Evolutionary conservation across 2,888 invertebrate species (phyloP).

Genomic region (Coelinius sp.): DNA sequence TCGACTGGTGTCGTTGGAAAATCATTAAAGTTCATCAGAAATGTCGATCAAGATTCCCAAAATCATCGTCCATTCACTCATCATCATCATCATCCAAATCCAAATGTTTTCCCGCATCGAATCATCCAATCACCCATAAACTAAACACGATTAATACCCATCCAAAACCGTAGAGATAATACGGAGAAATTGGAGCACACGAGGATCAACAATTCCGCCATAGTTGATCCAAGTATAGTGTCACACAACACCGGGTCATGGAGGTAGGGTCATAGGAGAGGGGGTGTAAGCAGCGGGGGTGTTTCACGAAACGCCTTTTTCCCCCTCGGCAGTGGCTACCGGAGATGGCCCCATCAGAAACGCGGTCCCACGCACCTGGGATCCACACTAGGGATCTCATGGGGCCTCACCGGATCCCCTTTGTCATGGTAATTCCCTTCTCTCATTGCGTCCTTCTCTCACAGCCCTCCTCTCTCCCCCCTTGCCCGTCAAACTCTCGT

Average conservation of each 20-base stretch:
- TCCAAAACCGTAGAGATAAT: not conserved
- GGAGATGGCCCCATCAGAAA: constrained; percentile 49
- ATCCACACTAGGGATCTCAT: constrained; percentile 57
- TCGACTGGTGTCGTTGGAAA: constrained; percentile 7
- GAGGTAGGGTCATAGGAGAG: not conserved
- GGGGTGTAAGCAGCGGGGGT: constrained; percentile 58
- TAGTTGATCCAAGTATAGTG: constrained; percentile 1
- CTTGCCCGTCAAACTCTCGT: constrained; percentile 39
- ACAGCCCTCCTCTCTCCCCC: constrained; percentile 33
- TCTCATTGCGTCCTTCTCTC: constrained; percentile 29
- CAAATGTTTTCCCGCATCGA: not conserved
- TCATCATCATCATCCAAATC: constrained; percentile 6
- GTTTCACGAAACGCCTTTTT: constrained; percentile 63
- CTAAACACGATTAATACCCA: not conserved
- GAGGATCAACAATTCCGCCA: not conserved
- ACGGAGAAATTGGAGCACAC: not conserved
- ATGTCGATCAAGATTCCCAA: not conserved
- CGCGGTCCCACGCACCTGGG: constrained; percentile 68
- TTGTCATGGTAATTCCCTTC: constrained; percentile 64
- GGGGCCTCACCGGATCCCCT: constrained; percentile 58
- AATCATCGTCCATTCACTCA: not conserved
- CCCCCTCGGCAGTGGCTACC: constrained; percentile 56
- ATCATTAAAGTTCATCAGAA: not conserved
- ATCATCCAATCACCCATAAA: not conserved
- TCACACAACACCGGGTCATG: constrained; percentile 16